A percentile compares a stretch with the other conserved stretches of the same genome.
Evolutionary conservation across 2,888 invertebrate species (phyloP).

Genomic region (Pardosa pseudoannulata): DNA sequence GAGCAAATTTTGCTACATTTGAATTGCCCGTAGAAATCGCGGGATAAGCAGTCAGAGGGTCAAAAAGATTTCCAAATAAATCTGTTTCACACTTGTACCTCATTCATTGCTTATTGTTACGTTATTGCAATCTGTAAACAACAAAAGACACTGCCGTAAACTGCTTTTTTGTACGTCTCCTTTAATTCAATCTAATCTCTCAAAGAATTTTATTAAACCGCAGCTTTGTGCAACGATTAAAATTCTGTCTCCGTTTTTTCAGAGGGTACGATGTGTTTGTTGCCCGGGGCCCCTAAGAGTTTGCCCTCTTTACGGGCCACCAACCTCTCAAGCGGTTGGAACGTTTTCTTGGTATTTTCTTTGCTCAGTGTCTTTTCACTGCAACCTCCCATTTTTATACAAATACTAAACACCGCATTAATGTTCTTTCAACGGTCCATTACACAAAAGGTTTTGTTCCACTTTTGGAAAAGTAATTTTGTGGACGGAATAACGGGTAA

Average conservation of each 20-base stretch:
- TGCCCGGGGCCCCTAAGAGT: constrained; percentile 11
- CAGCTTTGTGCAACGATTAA: constrained; percentile 45
- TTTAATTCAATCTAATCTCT: constrained; percentile 25
- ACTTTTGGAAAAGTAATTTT: not conserved
- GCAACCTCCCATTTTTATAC: constrained; percentile 1
- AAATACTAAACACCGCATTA: constrained; percentile 1
- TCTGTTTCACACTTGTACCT: no score
- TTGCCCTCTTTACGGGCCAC: constrained; percentile 67
- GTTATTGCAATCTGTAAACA: no score
- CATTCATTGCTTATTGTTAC: no score
- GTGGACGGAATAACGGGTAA: not conserved
- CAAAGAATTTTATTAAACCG: constrained; percentile 35
- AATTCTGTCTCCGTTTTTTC: constrained; percentile 48
- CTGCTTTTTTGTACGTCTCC: no score
- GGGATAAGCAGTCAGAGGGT: no score
- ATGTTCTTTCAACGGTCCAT: not conserved
- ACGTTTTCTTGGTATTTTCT: not conserved
- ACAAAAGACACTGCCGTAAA: no score
- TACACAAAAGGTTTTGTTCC: not conserved
- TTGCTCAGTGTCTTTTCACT: not conserved
- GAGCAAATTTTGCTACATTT: no score
- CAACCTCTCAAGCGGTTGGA: constrained; percentile 20
- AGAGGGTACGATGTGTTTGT: not conserved
- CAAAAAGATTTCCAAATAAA: no score
- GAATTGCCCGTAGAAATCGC: no score